Evolutionary conservation across 1,140 invertebrate genomes (phyloP).

Genomic region (Hirudo medicinalis): DNA sequence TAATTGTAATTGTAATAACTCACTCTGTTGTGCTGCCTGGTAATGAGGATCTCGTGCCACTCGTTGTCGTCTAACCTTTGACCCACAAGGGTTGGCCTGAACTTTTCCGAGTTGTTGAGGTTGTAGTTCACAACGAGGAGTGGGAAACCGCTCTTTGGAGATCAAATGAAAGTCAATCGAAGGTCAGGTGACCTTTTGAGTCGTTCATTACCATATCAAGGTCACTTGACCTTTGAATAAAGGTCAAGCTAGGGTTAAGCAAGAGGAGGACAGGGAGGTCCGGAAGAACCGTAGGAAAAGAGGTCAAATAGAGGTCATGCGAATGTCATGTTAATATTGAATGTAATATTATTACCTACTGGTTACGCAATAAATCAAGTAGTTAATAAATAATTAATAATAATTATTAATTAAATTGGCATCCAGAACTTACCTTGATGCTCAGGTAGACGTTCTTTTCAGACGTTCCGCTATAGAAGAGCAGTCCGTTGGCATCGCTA

Average conservation of each 20-base stretch:
- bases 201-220: too few species aligned
- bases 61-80: not conserved
- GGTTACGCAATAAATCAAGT: too few species aligned
- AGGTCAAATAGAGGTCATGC: too few species aligned
- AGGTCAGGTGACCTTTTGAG: too few species aligned
- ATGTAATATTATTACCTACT: too few species aligned
- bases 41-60: slow-evolving; percentile 15
- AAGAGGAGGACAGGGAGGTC: too few species aligned
- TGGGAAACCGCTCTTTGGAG: not conserved
- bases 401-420: not conserved
- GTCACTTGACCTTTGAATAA: too few species aligned
- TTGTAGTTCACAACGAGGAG: slow-evolving; percentile 14
- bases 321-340: too few species aligned
- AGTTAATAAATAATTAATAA: too few species aligned
- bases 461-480: slow-evolving; percentile 28
- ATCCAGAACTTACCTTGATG: slow-evolving; percentile 27
- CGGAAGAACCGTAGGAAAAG: too few species aligned
- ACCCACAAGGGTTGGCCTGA: not conserved
- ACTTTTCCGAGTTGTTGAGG: not conserved
- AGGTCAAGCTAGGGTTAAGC: too few species aligned
- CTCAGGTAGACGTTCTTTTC: slow-evolving; percentile 28
- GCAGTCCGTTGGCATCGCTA: slow-evolving; percentile 27
- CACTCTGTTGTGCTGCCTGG: slow-evolving; percentile 1
- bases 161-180: too few species aligned
- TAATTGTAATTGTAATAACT: not conserved